Evolutionary conservation across 2,888 invertebrate species (phyloP).

Genomic region (Sarcophaga caerulescens): DNA sequence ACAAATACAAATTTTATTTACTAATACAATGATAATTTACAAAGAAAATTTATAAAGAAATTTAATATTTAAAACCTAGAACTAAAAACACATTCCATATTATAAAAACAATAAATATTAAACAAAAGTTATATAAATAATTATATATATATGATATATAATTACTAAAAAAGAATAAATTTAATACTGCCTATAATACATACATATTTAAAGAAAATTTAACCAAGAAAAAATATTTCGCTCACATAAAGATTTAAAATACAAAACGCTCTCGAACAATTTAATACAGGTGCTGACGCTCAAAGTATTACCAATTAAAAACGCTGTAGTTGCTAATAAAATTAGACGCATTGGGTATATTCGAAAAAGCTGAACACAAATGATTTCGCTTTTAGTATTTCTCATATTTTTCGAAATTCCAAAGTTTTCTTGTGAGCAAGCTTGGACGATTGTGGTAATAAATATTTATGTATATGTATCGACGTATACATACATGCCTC

Average conservation of each 20-base stretch:
- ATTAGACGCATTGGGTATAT: too few relatives aligned
- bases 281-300: too few relatives aligned
- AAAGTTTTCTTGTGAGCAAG: too few relatives aligned
- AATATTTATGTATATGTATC: too few relatives aligned
- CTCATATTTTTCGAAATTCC: too few relatives aligned
- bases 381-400: too few relatives aligned
- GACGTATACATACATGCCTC: too few relatives aligned
- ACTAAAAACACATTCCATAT: constrained; percentile 47
- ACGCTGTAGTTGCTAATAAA: too few relatives aligned
- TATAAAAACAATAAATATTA: constrained; percentile 29
- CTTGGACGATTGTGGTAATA: too few relatives aligned
- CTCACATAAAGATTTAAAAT: background rate
- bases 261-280: too few relatives aligned
- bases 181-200: constrained; percentile 48
- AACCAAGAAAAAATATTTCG: background rate
- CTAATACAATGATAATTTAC: constrained; percentile 50
- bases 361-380: too few relatives aligned
- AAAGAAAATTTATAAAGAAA: constrained; percentile 16
- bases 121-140: constrained; percentile 24
- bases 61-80: constrained; percentile 15
- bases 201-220: background rate
- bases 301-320: too few relatives aligned
- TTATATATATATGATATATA: constrained; percentile 9
- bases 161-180: constrained; percentile 4
- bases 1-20: constrained; percentile 62